Evolutionary conservation across 64 coral and sea anemone species (phyloP).

Genomic region (Orbicella faveolata): DNA sequence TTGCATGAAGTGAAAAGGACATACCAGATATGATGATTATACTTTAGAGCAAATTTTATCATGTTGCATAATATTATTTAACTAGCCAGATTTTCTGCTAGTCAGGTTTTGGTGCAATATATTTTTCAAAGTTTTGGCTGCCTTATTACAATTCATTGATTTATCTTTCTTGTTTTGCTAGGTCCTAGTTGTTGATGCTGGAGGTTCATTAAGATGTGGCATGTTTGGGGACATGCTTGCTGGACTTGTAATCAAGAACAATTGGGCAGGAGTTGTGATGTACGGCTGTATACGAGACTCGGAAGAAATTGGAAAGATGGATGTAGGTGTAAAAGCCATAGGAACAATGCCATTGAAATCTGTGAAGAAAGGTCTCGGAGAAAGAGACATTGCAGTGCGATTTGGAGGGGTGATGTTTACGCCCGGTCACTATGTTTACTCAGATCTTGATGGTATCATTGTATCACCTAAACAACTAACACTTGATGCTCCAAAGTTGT

Average conservation of each 20-base stretch:
- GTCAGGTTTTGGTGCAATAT: neutral
- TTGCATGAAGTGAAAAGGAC: too few species aligned
- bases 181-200: conserved; percentile 96
- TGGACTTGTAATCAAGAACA: conserved; percentile 76
- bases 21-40: too few species aligned
- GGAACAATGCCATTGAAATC: conserved; percentile 93
- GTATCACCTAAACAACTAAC: conserved; percentile 85
- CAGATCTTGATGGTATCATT: conserved; percentile 95
- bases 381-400: conserved; percentile 82
- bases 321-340: conserved; percentile 86
- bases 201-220: conserved; percentile 85
- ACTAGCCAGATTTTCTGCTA: neutral
- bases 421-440: conserved; percentile 87
- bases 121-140: too few species aligned
- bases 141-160: neutral
- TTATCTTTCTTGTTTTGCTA: conserved; percentile 9
- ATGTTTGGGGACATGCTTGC: conserved; percentile 98
- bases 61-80: too few species aligned
- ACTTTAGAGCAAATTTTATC: too few species aligned
- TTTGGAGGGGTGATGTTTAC: conserved; percentile 86
- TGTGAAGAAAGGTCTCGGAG: conserved; percentile 82
- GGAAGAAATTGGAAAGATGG: conserved; percentile 72
- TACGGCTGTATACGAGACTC: conserved; percentile 94
- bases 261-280: conserved; percentile 92
- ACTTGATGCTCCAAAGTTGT: conserved; percentile 77